Conservation (phyloP, 2,888 invertebrate genomes). For the Xiphydria camelus region DNA sequence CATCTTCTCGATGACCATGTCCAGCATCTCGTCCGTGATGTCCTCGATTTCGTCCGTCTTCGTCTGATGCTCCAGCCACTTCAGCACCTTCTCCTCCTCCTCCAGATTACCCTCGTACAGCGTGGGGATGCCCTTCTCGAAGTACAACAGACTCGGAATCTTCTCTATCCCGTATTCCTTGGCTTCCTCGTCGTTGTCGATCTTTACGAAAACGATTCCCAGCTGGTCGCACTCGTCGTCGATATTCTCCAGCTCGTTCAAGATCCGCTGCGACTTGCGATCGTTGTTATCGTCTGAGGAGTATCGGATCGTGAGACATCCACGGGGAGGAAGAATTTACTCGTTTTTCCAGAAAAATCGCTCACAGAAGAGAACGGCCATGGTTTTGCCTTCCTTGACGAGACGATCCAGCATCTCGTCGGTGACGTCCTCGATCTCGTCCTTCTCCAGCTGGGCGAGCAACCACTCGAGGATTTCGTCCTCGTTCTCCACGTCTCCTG, state of each 20-base stretch:
- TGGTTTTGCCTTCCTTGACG: constrained; percentile 84
- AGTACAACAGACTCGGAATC: constrained; percentile 82
- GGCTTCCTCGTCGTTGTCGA: constrained; percentile 88
- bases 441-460: constrained; percentile 83
- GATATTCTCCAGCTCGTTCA: constrained; percentile 89
- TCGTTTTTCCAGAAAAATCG: no score
- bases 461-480: constrained; percentile 89
- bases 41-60: constrained; percentile 92
- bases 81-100: constrained; percentile 85
- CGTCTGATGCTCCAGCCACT: constrained; percentile 83
- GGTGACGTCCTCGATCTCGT: constrained; percentile 93
- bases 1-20: constrained; percentile 85
- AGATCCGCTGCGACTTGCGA: constrained; percentile 80
- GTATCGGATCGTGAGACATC: constrained; percentile 22
- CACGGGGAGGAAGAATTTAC: no score
- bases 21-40: constrained; percentile 92
- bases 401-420: constrained; percentile 92
- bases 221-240: constrained; percentile 90
- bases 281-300: constrained; percentile 84
- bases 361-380: constrained; percentile 91
- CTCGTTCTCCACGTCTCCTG: constrained; percentile 83
- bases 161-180: constrained; percentile 89
- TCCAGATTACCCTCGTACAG: constrained; percentile 82
- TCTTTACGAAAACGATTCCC: constrained; percentile 89
- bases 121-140: constrained; percentile 85